These are phyloP conservation scores for Campopleginae sp. DNA, from an alignment of 2,888 invertebrate species.

Conservation along the genomic window DNA sequence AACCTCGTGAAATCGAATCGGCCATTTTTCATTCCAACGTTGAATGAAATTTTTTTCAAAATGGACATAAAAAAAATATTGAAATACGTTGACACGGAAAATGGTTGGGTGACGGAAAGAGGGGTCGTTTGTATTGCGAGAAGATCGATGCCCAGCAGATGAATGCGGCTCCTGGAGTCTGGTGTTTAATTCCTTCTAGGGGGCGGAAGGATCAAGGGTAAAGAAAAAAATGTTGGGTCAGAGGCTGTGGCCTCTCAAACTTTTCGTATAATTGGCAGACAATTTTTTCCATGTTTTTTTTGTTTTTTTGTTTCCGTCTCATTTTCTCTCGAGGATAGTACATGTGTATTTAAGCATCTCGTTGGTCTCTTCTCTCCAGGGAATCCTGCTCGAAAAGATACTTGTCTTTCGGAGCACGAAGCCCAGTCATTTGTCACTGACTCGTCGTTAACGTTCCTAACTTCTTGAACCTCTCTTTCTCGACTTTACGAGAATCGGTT, in stretches of 20 bases:
- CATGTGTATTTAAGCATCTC: conserved; percentile 38
- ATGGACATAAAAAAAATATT: not conserved
- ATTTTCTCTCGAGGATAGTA: conserved; percentile 28
- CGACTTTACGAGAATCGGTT: conserved; percentile 58
- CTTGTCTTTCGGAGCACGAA: conserved; percentile 64
- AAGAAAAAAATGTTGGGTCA: conserved; percentile 8
- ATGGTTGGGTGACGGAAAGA: not conserved
- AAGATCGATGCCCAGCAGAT: conserved; percentile 4
- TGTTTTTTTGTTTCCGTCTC: conserved; percentile 39
- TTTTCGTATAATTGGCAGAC: conserved; percentile 37
- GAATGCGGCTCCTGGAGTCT: conserved; percentile 15
- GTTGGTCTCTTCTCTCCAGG: conserved; percentile 48
- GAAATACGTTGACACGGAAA: not conserved
- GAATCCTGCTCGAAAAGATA: conserved; percentile 39
- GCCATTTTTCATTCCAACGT: not conserved
- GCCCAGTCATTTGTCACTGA: conserved; percentile 67
- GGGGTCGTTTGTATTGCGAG: not conserved
- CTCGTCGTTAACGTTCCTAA: conserved; percentile 68
- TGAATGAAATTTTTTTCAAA: not conserved
- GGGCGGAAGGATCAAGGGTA: conserved; percentile 17
- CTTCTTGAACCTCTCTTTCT: conserved; percentile 61
- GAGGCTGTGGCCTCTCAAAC: conserved; percentile 14
- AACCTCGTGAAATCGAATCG: not conserved
- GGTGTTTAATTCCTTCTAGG: conserved; percentile 3
- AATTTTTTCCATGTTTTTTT: conserved; percentile 21